phyloP scores from a whole-genome alignment of 2,888 invertebrate species.

The Ceramica pisi region DNA sequence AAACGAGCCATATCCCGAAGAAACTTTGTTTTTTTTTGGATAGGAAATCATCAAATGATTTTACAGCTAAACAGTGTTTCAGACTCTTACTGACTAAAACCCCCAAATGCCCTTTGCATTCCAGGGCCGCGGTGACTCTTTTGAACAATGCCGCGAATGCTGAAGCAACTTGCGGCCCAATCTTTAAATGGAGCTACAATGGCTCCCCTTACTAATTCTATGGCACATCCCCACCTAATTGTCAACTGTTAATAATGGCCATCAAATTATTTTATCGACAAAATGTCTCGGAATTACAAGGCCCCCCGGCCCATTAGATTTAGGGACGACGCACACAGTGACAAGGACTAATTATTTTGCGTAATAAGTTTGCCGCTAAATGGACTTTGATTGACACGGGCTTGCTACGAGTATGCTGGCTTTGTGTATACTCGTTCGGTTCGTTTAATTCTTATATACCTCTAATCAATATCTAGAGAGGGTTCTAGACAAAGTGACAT shows the following conservation, averaged over 20 bases:
- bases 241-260: slow-evolving; percentile 59
- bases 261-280: slow-evolving; percentile 65
- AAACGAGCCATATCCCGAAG: too few species aligned
- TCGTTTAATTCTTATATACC: too few species aligned
- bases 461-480: too few species aligned
- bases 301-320: slow-evolving; percentile 33
- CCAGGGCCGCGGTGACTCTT: background rate
- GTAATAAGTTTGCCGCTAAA: background rate
- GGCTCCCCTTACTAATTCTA: slow-evolving; percentile 4
- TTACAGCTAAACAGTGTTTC: background rate
- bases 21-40: too few species aligned
- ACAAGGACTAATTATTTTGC: background rate
- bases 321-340: slow-evolving; percentile 16
- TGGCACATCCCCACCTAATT: slow-evolving; percentile 40
- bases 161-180: background rate
- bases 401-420: background rate
- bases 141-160: background rate
- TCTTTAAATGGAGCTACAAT: slow-evolving; percentile 8
- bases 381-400: background rate
- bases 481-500: too few species aligned
- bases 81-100: background rate
- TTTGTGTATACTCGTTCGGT: background rate
- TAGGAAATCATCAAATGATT: too few species aligned
- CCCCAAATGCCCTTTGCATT: background rate
- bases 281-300: slow-evolving; percentile 33